These are phyloP conservation scores for Arnoldichthys spilopterus DNA, from an alignment of 2,797 vertebrate species.

Conservation along the genomic window DNA sequence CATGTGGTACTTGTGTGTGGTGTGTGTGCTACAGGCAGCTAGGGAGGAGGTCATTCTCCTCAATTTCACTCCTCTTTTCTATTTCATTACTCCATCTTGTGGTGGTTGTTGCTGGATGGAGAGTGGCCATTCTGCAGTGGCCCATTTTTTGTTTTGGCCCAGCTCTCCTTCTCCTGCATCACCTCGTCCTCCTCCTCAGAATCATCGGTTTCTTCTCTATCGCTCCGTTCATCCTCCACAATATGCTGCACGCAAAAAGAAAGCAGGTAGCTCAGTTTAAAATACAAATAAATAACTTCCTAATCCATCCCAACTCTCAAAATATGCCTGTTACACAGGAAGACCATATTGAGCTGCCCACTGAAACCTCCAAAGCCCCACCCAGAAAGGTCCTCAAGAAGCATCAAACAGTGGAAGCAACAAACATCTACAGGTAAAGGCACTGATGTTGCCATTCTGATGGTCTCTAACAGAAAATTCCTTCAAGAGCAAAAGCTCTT, in stretches of 20 bases:
- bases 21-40: neutral
- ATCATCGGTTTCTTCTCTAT: conserved; percentile 85
- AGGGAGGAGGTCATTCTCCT: neutral
- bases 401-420: too few species aligned
- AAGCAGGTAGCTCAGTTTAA: neutral
- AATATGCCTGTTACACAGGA: too few species aligned
- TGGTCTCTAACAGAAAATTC: neutral
- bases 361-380: too few species aligned
- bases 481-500: neutral
- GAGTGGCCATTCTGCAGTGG: conserved; percentile 86
- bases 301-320: too few species aligned
- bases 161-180: conserved; percentile 45
- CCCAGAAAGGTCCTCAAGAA: too few species aligned
- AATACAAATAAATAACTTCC: too few species aligned
- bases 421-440: too few species aligned
- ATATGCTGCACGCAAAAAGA: conserved; percentile 67
- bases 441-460: too few species aligned
- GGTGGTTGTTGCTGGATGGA: conserved; percentile 84
- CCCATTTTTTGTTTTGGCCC: conserved; percentile 78
- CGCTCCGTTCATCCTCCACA: conserved; percentile 92
- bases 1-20: conserved; percentile 1
- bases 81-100: conserved; percentile 83
- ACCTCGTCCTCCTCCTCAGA: conserved; percentile 68
- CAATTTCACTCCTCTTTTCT: conserved; percentile 43
- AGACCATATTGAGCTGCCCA: too few species aligned